phyloP scores from a whole-genome alignment of 2,113 vertebrate species.

The Ursus arctos region DNA sequence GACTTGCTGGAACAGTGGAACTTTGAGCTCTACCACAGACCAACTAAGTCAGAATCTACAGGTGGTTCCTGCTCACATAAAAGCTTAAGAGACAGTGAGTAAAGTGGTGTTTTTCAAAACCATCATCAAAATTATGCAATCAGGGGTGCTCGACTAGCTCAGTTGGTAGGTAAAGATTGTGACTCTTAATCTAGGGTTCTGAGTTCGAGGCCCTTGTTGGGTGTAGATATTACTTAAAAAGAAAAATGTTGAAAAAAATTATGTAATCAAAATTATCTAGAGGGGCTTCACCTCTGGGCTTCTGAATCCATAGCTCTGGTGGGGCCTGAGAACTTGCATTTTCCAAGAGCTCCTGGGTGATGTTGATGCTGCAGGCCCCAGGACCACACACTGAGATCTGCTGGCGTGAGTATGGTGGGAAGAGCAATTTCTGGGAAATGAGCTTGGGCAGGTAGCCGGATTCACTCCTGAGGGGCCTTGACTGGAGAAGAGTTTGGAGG shows the following conservation, averaged over 20 bases:
- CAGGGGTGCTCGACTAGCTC: no score
- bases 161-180: not conserved
- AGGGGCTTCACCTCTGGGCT: not conserved
- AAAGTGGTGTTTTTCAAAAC: not conserved
- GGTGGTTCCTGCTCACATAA: not conserved
- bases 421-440: not conserved
- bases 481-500: not conserved
- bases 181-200: not conserved
- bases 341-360: not conserved
- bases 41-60: not conserved
- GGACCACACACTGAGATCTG: not conserved
- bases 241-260: not conserved
- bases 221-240: not conserved
- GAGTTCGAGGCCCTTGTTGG: not conserved
- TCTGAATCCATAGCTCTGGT: not conserved
- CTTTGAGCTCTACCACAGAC: not conserved
- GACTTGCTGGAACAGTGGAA: not conserved
- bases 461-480: not conserved
- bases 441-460: not conserved
- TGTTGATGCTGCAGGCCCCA: not conserved
- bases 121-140: not conserved
- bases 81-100: not conserved
- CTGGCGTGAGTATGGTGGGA: not conserved
- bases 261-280: not conserved
- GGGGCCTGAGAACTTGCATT: not conserved